A percentile compares a stretch with the other conserved stretches of the same genome.
Evolutionary conservation across 2,888 invertebrate species (phyloP).

Genomic region (Alitta virens): DNA sequence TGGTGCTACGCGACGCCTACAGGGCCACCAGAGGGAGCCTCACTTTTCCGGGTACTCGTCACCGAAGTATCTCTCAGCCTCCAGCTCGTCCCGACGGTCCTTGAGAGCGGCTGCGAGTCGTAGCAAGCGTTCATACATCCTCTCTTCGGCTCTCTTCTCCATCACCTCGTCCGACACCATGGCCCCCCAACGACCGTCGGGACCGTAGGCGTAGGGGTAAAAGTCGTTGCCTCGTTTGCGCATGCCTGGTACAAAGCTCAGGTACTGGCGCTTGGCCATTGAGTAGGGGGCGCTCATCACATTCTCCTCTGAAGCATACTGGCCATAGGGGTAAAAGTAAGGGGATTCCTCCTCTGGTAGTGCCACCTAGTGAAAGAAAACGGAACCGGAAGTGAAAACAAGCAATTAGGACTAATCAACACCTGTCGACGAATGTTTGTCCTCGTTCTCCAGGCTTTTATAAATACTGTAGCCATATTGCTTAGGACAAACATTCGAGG

Average conservation of each 20-base stretch:
- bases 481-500: too few relatives aligned
- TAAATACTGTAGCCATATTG: too few relatives aligned
- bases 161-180: conserved; percentile 1
- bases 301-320: not conserved
- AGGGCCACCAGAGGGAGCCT: too few relatives aligned
- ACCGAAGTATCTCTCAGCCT: too few relatives aligned
- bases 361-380: not conserved
- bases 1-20: too few relatives aligned
- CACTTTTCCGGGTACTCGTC: too few relatives aligned
- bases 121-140: conserved; percentile 7
- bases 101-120: conserved; percentile 9
- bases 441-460: too few relatives aligned
- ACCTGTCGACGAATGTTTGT: too few relatives aligned
- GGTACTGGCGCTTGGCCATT: conserved; percentile 10
- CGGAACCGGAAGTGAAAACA: too few relatives aligned
- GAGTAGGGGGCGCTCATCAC: too few relatives aligned
- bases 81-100: not conserved
- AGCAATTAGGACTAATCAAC: too few relatives aligned
- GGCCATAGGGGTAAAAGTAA: not conserved
- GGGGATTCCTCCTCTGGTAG: not conserved
- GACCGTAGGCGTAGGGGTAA: conserved; percentile 10
- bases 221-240: not conserved
- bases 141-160: conserved; percentile 8
- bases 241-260: conserved; percentile 7
- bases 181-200: conserved; percentile 11